Conservation (phyloP, 2,888 invertebrate species). For the Orchesellides sinensis region DNA sequence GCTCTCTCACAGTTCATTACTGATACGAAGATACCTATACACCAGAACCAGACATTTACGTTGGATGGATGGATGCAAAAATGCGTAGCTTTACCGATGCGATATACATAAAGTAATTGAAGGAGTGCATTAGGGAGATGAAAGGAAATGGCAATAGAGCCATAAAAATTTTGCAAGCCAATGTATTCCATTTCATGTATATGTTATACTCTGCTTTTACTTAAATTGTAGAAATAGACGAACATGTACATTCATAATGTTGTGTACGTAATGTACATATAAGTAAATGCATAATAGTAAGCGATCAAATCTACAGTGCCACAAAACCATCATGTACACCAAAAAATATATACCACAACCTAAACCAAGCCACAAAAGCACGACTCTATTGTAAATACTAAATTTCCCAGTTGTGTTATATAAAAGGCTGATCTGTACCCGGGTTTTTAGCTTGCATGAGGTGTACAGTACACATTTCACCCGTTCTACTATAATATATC, state of each 20-base stretch:
- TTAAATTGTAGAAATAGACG: too few species aligned
- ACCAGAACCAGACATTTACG: not conserved
- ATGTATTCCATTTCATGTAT: not conserved
- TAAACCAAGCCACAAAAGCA: not conserved
- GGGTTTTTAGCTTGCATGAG: too few species aligned
- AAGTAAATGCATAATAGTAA: not conserved
- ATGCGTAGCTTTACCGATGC: not conserved
- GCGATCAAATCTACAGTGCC: not conserved
- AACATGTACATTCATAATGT: too few species aligned
- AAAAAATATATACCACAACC: not conserved
- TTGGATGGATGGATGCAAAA: not conserved
- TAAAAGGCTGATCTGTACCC: too few species aligned
- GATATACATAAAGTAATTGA: too few species aligned
- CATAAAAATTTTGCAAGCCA: not conserved
- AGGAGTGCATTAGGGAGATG: not conserved
- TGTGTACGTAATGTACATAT: too few species aligned
- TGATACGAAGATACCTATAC: not conserved
- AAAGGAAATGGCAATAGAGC: not conserved
- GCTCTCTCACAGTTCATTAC: not conserved
- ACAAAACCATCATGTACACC: not conserved
- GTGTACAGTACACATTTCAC: too few species aligned
- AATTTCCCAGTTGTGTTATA: conserved; percentile 48
- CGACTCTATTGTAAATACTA: conserved; percentile 25
- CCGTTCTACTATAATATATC: too few species aligned
- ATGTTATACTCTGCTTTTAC: too few species aligned